These are phyloP conservation scores for Heliconius himera DNA, from an alignment of 1,140 invertebrate genomes.

Conservation along the genomic window DNA sequence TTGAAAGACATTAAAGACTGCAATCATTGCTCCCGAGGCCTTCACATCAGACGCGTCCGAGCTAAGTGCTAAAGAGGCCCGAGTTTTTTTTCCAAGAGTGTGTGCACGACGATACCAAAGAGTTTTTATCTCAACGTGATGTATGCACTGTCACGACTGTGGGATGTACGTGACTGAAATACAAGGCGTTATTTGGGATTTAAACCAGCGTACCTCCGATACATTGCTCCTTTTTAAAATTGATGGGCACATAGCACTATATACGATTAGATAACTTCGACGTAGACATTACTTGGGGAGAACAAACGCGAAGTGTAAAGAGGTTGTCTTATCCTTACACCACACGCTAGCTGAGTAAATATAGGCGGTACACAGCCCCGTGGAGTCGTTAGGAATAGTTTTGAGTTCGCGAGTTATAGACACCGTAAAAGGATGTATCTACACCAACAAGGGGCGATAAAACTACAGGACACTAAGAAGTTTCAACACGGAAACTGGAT, in stretches of 20 bases:
- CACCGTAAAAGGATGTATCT: constrained; percentile 61
- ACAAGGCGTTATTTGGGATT: constrained; percentile 60
- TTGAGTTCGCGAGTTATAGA: constrained; percentile 54
- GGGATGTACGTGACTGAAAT: constrained; percentile 72
- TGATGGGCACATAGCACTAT: constrained; percentile 18
- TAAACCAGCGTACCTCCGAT: constrained; percentile 45
- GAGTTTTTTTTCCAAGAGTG: constrained; percentile 56
- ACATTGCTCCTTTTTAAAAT: constrained; percentile 37
- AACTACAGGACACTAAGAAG: constrained; percentile 49
- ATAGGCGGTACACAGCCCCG: constrained; percentile 40
- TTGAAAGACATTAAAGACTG: constrained; percentile 17
- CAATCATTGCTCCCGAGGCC: constrained; percentile 19
- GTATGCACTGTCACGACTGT: constrained; percentile 70
- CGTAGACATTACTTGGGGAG: not conserved
- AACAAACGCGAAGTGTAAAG: constrained; percentile 34
- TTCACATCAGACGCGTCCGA: constrained; percentile 51
- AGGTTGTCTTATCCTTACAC: constrained; percentile 38
- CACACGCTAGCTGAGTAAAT: constrained; percentile 44
- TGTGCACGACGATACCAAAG: constrained; percentile 57
- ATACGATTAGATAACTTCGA: not conserved
- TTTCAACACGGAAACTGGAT: constrained; percentile 61
- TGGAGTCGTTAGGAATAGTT: constrained; percentile 50
- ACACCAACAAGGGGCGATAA: constrained; percentile 57
- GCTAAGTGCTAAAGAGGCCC: constrained; percentile 64
- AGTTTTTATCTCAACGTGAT: constrained; percentile 75